phyloP scores from a whole-genome alignment of 1,140 invertebrate species.

The Cydia amplana region DNA sequence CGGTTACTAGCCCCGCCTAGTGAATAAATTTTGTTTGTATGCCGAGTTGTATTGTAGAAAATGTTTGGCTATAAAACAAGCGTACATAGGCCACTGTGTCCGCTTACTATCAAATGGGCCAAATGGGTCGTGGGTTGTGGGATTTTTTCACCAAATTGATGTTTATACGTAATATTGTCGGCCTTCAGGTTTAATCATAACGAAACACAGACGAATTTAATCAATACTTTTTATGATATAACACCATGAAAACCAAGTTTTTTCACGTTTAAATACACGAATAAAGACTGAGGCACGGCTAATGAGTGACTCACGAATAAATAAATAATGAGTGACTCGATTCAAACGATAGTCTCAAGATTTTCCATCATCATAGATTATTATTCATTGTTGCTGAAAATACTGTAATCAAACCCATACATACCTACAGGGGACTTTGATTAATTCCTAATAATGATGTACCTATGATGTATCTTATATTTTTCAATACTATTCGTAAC shows the following conservation, averaged over 20 bases:
- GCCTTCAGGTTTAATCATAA: too few species aligned
- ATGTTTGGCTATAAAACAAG: not conserved
- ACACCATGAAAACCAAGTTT: not conserved
- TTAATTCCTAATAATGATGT: too few species aligned
- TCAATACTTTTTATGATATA: not conserved
- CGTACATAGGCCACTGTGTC: not conserved
- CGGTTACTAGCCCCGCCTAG: not conserved
- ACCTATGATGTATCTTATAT: too few species aligned
- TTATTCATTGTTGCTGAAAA: too few species aligned
- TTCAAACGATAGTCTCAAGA: not conserved
- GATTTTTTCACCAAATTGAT: too few species aligned
- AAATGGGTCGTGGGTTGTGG: too few species aligned
- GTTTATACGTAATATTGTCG: too few species aligned
- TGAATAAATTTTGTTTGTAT: not conserved
- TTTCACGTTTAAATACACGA: not conserved
- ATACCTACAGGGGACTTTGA: too few species aligned
- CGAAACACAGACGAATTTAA: too few species aligned
- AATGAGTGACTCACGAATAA: not conserved
- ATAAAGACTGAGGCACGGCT: not conserved
- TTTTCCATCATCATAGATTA: not conserved
- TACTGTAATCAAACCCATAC: too few species aligned
- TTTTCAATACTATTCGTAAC: too few species aligned
- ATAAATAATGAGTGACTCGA: not conserved
- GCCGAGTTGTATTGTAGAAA: not conserved
- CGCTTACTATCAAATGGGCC: not conserved